Evolutionary conservation across 2,797 vertebrate genomes (phyloP).

Genomic region (Peromyscus aztecus): DNA sequence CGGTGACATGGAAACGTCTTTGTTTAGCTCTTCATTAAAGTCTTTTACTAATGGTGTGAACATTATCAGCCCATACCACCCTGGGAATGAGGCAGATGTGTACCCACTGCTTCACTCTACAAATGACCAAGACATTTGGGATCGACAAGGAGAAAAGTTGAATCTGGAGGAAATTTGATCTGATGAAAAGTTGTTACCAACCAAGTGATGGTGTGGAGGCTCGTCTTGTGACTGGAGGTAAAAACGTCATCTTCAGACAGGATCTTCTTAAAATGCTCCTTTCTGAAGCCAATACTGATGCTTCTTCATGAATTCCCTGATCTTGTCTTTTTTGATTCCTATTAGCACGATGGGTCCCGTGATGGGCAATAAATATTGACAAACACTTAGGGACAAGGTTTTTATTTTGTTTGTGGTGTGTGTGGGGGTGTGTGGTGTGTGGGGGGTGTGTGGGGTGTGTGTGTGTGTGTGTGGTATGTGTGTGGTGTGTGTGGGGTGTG

Average conservation of each 20-base stretch:
- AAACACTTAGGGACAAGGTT: background rate
- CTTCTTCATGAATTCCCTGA: background rate
- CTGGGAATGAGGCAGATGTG: background rate
- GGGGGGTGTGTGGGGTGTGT: background rate
- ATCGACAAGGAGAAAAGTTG: constrained; percentile 44
- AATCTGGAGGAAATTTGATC: constrained; percentile 13
- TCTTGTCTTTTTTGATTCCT: background rate
- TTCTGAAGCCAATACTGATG: background rate
- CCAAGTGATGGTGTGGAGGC: background rate
- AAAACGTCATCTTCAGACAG: background rate
- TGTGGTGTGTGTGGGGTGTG: background rate
- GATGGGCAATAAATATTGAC: background rate
- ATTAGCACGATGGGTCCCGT: background rate
- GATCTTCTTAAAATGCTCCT: background rate
- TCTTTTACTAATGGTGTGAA: background rate
- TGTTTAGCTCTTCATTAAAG: background rate
- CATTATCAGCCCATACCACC: background rate
- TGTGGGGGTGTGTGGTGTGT: background rate
- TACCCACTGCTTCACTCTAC: background rate
- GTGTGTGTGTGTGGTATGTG: too few species aligned
- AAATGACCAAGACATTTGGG: background rate
- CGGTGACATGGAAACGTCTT: background rate
- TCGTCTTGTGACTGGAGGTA: background rate
- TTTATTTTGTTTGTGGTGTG: background rate
- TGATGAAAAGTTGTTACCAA: constrained; percentile 12